Percentiles rank a stretch among this genome's conserved stretches.
Conservation (phyloP, 2,797 vertebrate genomes). For the Ispidina picta region DNA sequence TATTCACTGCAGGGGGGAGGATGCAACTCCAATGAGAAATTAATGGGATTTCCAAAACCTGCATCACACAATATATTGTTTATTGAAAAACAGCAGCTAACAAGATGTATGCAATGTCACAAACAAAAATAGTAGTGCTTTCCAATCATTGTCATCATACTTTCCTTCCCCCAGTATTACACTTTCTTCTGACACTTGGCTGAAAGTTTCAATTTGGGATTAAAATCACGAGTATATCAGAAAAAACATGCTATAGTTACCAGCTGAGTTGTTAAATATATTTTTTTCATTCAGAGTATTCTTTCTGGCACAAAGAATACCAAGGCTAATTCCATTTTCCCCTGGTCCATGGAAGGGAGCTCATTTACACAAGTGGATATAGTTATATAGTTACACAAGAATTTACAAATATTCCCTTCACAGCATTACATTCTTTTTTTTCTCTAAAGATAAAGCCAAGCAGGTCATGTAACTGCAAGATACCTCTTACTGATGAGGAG, state of each 20-base stretch:
- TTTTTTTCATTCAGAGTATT: background rate
- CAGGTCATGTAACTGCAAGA: background rate
- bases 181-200: background rate
- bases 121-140: background rate
- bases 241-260: background rate
- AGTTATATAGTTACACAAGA: background rate
- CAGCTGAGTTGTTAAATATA: background rate
- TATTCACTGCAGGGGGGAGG: background rate
- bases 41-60: background rate
- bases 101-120: background rate
- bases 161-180: background rate
- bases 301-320: background rate
- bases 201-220: background rate
- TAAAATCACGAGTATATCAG: background rate
- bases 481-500: background rate
- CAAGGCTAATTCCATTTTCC: background rate
- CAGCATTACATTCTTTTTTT: background rate
- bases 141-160: background rate
- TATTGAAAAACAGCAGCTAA: background rate
- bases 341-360: background rate
- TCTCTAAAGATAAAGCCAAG: background rate
- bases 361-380: background rate
- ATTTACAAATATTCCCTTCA: background rate
- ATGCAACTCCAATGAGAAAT: background rate
- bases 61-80: background rate